A percentile compares a stretch with the other conserved stretches of the same genome.
phyloP scores from a whole-genome alignment of 2,888 invertebrate genomes.

The Chrysopilus asiliformis region DNA sequence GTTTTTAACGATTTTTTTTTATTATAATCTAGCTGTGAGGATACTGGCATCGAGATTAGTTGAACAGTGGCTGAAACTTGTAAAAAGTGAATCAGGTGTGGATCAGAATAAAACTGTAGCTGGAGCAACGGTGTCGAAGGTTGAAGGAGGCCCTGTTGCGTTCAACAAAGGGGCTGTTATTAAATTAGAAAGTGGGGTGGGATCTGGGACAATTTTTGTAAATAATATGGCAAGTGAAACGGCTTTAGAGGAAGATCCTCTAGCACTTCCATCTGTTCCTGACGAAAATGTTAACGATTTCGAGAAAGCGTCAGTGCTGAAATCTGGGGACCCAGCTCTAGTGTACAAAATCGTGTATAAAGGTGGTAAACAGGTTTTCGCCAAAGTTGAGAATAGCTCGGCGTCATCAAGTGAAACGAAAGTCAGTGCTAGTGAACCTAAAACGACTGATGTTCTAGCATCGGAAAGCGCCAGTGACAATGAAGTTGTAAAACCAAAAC shows the following conservation, averaged over 20 bases:
- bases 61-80: constrained; percentile 80
- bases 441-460: too few species aligned
- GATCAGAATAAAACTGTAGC: constrained; percentile 8
- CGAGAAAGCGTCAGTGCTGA: neutral
- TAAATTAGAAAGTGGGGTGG: too few species aligned
- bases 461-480: too few species aligned
- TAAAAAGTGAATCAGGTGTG: constrained; percentile 54
- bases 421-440: too few species aligned
- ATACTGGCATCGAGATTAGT: constrained; percentile 68
- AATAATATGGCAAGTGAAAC: constrained; percentile 8
- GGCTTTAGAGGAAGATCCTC: constrained; percentile 12
- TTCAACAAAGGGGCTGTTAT: too few species aligned
- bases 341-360: constrained; percentile 53
- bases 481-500: neutral
- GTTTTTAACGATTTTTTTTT: too few species aligned
- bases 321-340: constrained; percentile 24
- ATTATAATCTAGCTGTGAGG: constrained; percentile 54
- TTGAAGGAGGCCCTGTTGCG: constrained; percentile 1
- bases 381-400: constrained; percentile 25
- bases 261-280: constrained; percentile 5
- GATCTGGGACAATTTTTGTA: too few species aligned
- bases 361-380: constrained; percentile 56
- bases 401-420: too few species aligned
- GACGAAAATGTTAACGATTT: neutral
- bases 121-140: constrained; percentile 14